A percentile compares a stretch with the other conserved stretches of the same genome.
Conservation (phyloP, 2,113 vertebrate genomes). For the Planiliza haematocheilus region DNA sequence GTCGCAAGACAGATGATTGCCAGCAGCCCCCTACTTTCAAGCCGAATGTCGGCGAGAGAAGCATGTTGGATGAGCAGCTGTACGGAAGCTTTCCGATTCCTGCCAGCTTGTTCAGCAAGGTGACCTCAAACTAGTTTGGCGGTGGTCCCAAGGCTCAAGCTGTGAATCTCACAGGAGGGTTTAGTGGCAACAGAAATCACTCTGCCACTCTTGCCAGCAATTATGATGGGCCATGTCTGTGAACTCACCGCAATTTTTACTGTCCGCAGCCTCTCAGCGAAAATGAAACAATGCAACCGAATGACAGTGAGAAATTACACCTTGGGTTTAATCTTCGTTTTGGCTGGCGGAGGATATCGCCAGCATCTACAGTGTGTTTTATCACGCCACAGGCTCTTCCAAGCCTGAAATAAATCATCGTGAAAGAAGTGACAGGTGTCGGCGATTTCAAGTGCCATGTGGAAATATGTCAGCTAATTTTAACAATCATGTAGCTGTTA, state of each 20-base stretch:
- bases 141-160: constrained; percentile 74
- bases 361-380: constrained; percentile 36
- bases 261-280: constrained; percentile 53
- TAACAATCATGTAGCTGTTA: constrained; percentile 7
- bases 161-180: constrained; percentile 76
- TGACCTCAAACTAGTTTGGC: constrained; percentile 80
- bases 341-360: constrained; percentile 42
- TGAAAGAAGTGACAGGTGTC: constrained; percentile 26
- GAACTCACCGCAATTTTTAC: constrained; percentile 56
- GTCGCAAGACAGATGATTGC: constrained; percentile 59
- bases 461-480: constrained; percentile 10
- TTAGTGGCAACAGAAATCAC: constrained; percentile 72
- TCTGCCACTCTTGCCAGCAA: constrained; percentile 65
- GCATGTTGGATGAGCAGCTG: constrained; percentile 73
- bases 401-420: constrained; percentile 38
- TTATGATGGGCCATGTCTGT: constrained; percentile 55
- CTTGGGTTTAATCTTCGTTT: constrained; percentile 49
- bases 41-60: constrained; percentile 56
- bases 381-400: constrained; percentile 32
- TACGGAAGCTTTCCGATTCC: constrained; percentile 68
- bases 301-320: constrained; percentile 58
- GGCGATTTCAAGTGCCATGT: constrained; percentile 1
- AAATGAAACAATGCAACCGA: constrained; percentile 59
- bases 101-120: constrained; percentile 79
- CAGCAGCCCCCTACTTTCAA: constrained; percentile 43